phyloP scores from a whole-genome alignment of 2,888 invertebrate species.

The Scelioninae gen. 1 region DNA sequence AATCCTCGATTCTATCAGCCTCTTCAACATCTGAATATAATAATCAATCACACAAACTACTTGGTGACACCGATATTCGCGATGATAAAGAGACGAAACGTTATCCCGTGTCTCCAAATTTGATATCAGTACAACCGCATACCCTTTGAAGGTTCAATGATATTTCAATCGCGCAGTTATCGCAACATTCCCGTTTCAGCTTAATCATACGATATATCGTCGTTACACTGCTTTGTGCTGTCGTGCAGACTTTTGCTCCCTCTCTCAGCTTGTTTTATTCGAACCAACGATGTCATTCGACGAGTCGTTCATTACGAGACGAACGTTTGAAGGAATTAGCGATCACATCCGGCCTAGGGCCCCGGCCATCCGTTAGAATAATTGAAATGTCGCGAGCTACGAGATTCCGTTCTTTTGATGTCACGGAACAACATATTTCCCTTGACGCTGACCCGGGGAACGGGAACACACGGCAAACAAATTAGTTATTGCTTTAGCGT shows the following conservation, averaged over 20 bases:
- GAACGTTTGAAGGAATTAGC: slow-evolving; percentile 65
- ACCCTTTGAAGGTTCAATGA: slow-evolving; percentile 36
- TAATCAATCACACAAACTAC: slow-evolving; percentile 44
- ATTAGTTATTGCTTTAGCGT: slow-evolving; percentile 74
- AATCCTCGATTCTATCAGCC: slow-evolving; percentile 40
- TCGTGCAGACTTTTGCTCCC: not conserved
- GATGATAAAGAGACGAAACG: slow-evolving; percentile 24
- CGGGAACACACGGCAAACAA: slow-evolving; percentile 70
- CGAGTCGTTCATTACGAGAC: slow-evolving; percentile 32
- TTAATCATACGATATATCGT: slow-evolving; percentile 43
- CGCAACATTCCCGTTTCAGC: slow-evolving; percentile 41
- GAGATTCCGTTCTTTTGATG: slow-evolving; percentile 72
- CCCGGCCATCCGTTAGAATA: slow-evolving; percentile 63
- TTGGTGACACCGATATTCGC: no score
- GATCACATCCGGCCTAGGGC: slow-evolving; percentile 60
- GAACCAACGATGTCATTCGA: slow-evolving; percentile 38
- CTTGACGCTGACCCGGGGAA: slow-evolving; percentile 57
- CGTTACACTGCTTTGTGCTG: slow-evolving; percentile 62
- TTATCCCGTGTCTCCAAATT: slow-evolving; percentile 37
- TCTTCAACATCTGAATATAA: slow-evolving; percentile 51
- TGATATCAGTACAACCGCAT: slow-evolving; percentile 32
- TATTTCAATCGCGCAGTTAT: slow-evolving; percentile 53
- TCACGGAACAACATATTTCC: slow-evolving; percentile 60
- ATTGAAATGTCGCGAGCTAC: slow-evolving; percentile 75
- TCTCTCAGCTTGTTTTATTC: slow-evolving; percentile 16